Evolutionary conservation across 1,140 invertebrate genomes (phyloP), one percentile per base, ranked within the genome.

Genomic region (Idris sp.): DNA sequence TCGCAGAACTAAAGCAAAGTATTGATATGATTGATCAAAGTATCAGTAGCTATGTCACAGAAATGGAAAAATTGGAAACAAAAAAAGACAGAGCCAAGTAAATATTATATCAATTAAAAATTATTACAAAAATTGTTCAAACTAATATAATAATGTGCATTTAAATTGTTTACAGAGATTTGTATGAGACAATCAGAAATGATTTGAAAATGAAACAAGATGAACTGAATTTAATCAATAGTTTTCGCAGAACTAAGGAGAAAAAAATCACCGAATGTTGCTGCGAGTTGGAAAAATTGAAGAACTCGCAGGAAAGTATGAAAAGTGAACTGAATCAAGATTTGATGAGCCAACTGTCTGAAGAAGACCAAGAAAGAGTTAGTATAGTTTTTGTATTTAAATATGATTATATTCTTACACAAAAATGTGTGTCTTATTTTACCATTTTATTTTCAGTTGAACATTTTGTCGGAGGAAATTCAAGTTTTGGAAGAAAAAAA

Each of bases 61-160:
- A 99, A 80, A 98, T 98, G 96, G 97, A 99, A 79, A 93, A 94
- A 74, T 97, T 95, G 3, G 97, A 99, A 86, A 99, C 97, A 0
- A 98, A 97, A 83, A 98, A 98, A 84, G 97, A 95, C 81, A 97
- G 97, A 89, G 95, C 96, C 33, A 97, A 97, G 93, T 94, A 88
- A 7, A n/a, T n/a, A n/a, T n/a, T n/a, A n/a, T n/a, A n/a, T n/a
- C n/a, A n/a, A n/a, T n/a, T n/a, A n/a, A n/a, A n/a, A n/a, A n/a
- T n/a, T n/a, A n/a, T n/a, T n/a, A n/a, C n/a, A n/a, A 22, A 22
- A 22, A 22, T 22, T 22, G 2, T 4, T n/a, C n/a, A n/a, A n/a
- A n/a, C n/a, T n/a, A n/a, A n/a, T n/a, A n/a, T n/a, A n/a, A n/a
- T n/a, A n/a, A n/a, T n/a, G n/a, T n/a, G n/a, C n/a, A n/a, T n/a